A percentile compares a stretch with the other conserved stretches of the same genome.
Evolutionary conservation across 2,113 vertebrate genomes (phyloP).

Genomic region (Tautogolabrus adspersus): DNA sequence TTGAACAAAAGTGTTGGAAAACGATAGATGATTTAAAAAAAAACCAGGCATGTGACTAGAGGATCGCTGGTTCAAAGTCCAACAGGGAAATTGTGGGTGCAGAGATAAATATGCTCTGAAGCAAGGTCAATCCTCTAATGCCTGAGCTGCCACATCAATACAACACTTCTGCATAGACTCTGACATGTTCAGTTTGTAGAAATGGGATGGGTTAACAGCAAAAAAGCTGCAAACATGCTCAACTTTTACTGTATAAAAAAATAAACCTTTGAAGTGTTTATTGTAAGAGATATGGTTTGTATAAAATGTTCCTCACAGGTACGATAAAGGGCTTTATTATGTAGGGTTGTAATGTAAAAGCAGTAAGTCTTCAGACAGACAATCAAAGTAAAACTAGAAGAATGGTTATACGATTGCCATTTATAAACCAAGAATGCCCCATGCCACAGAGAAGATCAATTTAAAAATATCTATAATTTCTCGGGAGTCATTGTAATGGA

Average conservation of each 20-base stretch:
- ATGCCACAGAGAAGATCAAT: not conserved
- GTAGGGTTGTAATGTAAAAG: not conserved
- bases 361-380: not conserved
- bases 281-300: slow-evolving; percentile 16
- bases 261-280: slow-evolving; percentile 31
- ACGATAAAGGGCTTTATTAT: slow-evolving; percentile 14
- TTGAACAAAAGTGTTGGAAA: not conserved
- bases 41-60: slow-evolving; percentile 27
- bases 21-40: not conserved
- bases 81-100: slow-evolving; percentile 18
- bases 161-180: not conserved
- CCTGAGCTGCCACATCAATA: slow-evolving; percentile 6
- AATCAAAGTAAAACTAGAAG: not conserved
- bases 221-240: slow-evolving; percentile 60
- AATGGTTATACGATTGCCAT: not conserved
- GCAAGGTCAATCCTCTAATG: slow-evolving; percentile 7
- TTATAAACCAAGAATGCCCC: not conserved
- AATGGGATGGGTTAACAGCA: slow-evolving; percentile 26
- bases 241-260: slow-evolving; percentile 43
- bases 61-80: not conserved
- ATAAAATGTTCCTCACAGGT: slow-evolving; percentile 1
- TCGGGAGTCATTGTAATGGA: no score
- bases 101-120: slow-evolving; percentile 7
- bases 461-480: not conserved
- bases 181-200: slow-evolving; percentile 3